Conservation (phyloP, 2,797 vertebrate species). For the Ceyx erithaca region DNA sequence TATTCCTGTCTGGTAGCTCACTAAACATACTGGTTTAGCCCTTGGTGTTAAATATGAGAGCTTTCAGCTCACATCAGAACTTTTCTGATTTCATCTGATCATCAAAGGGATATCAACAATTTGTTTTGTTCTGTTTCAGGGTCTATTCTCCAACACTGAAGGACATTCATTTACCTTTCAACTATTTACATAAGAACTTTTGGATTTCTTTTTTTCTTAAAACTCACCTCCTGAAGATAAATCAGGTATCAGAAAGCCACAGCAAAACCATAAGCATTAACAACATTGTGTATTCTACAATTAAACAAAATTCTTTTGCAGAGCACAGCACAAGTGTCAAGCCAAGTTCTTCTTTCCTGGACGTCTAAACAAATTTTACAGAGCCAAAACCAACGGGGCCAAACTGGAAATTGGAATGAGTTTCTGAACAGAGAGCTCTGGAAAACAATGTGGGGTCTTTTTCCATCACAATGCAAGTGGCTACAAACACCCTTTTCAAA, state of each 20-base stretch:
- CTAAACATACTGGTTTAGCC: not conserved
- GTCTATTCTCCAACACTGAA: not conserved
- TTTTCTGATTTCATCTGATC: not conserved
- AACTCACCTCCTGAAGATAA: not conserved
- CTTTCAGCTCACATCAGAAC: not conserved
- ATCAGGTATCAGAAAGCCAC: not conserved
- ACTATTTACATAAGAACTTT: not conserved
- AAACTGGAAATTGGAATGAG: not conserved
- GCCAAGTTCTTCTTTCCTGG: conserved; percentile 15
- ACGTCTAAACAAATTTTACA: conserved; percentile 25
- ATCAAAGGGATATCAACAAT: not conserved
- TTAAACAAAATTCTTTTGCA: conserved; percentile 49
- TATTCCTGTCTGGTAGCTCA: not conserved
- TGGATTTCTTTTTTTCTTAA: not conserved
- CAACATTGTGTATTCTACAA: conserved; percentile 1
- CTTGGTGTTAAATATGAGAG: not conserved
- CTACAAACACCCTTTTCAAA: not conserved
- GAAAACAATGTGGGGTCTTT: not conserved
- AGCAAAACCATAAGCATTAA: conserved; percentile 4
- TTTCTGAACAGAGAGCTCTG: not conserved
- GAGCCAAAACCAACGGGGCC: not conserved
- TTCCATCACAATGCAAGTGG: not conserved
- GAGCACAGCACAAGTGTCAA: conserved; percentile 1
- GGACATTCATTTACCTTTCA: not conserved
- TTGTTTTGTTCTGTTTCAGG: not conserved